Base-by-base conservation (phyloP, 2,113 vertebrate species). In the Brienomyrus brachyistius region DNA sequence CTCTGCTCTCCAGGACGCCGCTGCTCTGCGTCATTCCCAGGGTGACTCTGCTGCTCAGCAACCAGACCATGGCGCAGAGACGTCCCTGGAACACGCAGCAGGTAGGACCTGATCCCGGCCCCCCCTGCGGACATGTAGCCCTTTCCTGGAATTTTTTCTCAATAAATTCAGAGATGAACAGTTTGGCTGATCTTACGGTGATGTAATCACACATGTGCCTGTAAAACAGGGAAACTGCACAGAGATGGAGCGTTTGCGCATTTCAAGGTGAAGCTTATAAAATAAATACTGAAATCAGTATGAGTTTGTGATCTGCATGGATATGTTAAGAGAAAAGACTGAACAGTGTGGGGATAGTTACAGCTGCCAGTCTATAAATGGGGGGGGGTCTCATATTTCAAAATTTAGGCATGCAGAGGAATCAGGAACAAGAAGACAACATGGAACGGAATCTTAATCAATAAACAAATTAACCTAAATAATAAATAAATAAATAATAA, bases 1-100 rank as follows among this genome's bases (percentile, higher is more conserved):
- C 93, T 54, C 91, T 96, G 89, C 94, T 96, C 23, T 17, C 89
- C 5, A 92, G 90, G 90, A 95, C 96, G 1, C 95, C 96, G 0
- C 94, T 97, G 43, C 89, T 96, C 88, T 94, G 93, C 13, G 74
- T 97, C 87, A 90, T 93, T 54, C 23, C 92, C 80, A 94, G 92
- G 84, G 91, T 83, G 2, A 86, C 0, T 9, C 89, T 66, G 15
- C 92, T 97, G 35, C 88, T 95, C 50, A 77, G 92, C 89, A 92
- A 92, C 77, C 54, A 89, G 48, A 70, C 52, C 48, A 90, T 86
- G 5, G 83, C 90, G 0, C 51, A 88, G 84, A 92, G 82, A n/a
- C 92, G 90, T 50, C 50, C 89, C 86, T 97, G 95, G 95, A 96
- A 95, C 92, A 95, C 94, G 35, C 96, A 97, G 89, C 96, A 97